Percentiles rank a stretch among this genome's conserved stretches.
phyloP scores from a whole-genome alignment of 2,113 vertebrate genomes.

The Cyprinus carpio region DNA sequence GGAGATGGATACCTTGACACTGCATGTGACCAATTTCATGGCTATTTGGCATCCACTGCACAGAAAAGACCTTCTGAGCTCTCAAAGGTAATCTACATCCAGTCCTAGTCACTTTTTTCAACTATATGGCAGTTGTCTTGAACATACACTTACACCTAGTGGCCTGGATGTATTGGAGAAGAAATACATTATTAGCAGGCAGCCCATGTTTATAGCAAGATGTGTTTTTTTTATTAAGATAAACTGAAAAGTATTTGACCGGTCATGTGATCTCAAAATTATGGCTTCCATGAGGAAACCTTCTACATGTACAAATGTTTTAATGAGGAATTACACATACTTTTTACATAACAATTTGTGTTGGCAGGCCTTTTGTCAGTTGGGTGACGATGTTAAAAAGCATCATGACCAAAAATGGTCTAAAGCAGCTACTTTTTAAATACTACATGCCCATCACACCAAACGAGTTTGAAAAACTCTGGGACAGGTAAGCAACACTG shows the following conservation, averaged over 20 bases:
- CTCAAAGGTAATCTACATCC: conserved; percentile 71
- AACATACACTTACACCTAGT: background rate
- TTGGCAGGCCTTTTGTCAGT: conserved; percentile 70
- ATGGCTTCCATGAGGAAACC: background rate
- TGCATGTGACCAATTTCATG: conserved; percentile 76
- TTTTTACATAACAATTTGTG: background rate
- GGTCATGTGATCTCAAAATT: background rate
- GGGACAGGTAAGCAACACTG: conserved; percentile 72
- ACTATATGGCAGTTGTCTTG: background rate
- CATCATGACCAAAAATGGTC: conserved; percentile 67
- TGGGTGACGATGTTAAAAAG: conserved; percentile 67
- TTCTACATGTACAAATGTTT: too few species aligned
- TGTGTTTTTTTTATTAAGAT: background rate
- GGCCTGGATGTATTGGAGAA: background rate
- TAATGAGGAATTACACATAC: background rate
- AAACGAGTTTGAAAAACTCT: conserved; percentile 78
- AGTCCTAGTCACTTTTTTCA: background rate
- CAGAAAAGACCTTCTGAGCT: conserved; percentile 79
- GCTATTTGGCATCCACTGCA: conserved; percentile 77
- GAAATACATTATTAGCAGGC: background rate
- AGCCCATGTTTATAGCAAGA: background rate
- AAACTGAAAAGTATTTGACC: background rate
- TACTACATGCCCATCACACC: conserved; percentile 74
- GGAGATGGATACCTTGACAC: conserved; percentile 31
- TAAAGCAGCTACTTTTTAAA: conserved; percentile 70